Evolutionary conservation across 2,113 vertebrate genomes (phyloP).

Genomic region (Plestiodon gilberti): DNA sequence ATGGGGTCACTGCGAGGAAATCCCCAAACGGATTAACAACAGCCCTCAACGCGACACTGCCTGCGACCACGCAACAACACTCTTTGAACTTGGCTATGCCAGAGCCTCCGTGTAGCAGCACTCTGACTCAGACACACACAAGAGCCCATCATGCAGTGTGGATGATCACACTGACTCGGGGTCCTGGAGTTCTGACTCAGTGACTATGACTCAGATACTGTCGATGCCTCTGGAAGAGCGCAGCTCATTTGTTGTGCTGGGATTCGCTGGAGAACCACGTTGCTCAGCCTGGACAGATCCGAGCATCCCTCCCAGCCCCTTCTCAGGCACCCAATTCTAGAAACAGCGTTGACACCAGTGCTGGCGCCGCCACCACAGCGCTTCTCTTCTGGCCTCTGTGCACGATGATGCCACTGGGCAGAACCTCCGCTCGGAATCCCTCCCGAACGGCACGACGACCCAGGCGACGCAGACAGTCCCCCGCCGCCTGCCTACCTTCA

Average conservation of each 20-base stretch:
- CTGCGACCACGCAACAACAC: neutral
- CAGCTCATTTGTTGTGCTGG: rapidly evolving
- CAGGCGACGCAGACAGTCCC: too few relatives aligned
- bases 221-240: neutral
- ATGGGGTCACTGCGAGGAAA: neutral
- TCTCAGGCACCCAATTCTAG: neutral
- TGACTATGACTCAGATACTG: neutral
- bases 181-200: neutral
- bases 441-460: too few relatives aligned
- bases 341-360: neutral
- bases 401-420: too few relatives aligned
- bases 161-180: neutral
- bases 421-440: too few relatives aligned
- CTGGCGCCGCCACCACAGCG: too few relatives aligned
- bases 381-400: too few relatives aligned
- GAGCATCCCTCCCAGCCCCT: too few relatives aligned
- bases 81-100: neutral
- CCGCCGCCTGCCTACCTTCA: neutral
- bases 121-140: neutral
- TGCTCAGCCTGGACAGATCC: too few relatives aligned
- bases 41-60: neutral
- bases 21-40: neutral
- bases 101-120: neutral
- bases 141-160: neutral
- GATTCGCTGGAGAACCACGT: neutral